Base-by-base conservation (phyloP, 2,888 invertebrate genomes). In the Rotaria socialis region DNA sequence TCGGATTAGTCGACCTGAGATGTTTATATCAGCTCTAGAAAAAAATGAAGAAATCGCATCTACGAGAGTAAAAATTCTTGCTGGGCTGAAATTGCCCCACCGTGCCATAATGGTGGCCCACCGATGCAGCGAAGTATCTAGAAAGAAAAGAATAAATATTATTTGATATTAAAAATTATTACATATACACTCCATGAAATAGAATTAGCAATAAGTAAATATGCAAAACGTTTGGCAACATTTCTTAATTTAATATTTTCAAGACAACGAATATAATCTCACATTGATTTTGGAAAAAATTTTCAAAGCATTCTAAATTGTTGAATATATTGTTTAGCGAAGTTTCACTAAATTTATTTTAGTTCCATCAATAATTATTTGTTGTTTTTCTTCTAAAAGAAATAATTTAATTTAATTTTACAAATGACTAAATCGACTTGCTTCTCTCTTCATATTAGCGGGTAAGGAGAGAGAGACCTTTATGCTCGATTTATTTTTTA, bases 141-240 rank as follows among this genome's bases (percentile, higher is more conserved):
- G 50, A 52, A 52, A 52, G 50, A 52, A 52, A 52, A 52, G 10
- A 8, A 52, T 52, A 52, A 52, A 52, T 52, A 52, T 52, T 52
- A 52, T 52, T 52, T 52, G 14, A 52, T 52, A 52, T 52, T 43
- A 35, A 41, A 24, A 19, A 84, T 52, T n/a, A 14, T 35, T 35
- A 60, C 75, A 86, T 67, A 87, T 85, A 92, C 92, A 87, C 90
- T 95, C 99, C 99, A 99, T 85, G 95, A 94, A 86, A 99, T 97
- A 0, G 98, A 96, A 91, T 99, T 98, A 0, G 97, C 97, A 89
- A 95, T 95, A 0, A 99, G 92, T 2, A 99, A 93, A 92, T 99
- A 98, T 0, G 96, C 96, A 91, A 97, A 97, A 90, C 99, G 96
- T 90, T 97, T 97, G 90, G 96, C 96, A 0, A 98, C 96, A 91